phyloP scores from a whole-genome alignment of 1,140 invertebrate genomes.

The Drosophila mayri region DNA sequence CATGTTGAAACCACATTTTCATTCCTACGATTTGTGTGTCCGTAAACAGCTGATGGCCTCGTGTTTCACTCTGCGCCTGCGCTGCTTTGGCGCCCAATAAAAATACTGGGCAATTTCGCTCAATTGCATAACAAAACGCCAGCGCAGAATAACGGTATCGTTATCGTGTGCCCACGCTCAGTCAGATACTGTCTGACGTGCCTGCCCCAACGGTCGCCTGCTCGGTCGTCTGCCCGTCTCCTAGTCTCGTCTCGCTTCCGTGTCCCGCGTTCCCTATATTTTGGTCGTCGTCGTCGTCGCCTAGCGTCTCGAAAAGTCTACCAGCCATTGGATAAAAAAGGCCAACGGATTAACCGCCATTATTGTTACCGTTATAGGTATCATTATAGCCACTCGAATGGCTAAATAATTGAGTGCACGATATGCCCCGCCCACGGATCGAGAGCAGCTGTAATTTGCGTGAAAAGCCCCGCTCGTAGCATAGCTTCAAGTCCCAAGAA shows the following conservation, averaged over 20 bases:
- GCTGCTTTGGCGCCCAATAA: constrained; percentile 58
- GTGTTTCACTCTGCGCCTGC: constrained; percentile 44
- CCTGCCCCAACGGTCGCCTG: constrained; percentile 57
- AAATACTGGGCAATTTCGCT: constrained; percentile 66
- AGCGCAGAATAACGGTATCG: constrained; percentile 68
- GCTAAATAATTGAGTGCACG: constrained; percentile 30
- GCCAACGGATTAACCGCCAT: not conserved
- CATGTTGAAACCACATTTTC: fast-evolving
- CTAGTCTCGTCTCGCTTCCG: constrained; percentile 12
- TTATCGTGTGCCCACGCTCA: constrained; percentile 71
- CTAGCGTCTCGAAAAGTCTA: constrained; percentile 21
- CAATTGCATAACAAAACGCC: constrained; percentile 76
- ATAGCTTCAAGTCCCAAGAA: constrained; percentile 16
- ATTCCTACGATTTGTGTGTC: not conserved
- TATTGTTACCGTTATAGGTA: constrained; percentile 6
- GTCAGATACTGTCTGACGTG: constrained; percentile 79
- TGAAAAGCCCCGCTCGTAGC: constrained; percentile 38
- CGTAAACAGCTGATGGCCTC: constrained; percentile 46
- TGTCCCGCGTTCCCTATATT: constrained; percentile 21
- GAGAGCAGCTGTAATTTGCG: constrained; percentile 14
- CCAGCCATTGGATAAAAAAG: constrained; percentile 17
- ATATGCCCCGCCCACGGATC: constrained; percentile 48
- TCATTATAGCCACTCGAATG: constrained; percentile 11
- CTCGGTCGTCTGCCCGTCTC: constrained; percentile 33
- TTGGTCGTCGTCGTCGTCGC: constrained; percentile 10